phyloP scores from a whole-genome alignment of 1,140 invertebrate genomes.

The Mylabris phalerata region DNA sequence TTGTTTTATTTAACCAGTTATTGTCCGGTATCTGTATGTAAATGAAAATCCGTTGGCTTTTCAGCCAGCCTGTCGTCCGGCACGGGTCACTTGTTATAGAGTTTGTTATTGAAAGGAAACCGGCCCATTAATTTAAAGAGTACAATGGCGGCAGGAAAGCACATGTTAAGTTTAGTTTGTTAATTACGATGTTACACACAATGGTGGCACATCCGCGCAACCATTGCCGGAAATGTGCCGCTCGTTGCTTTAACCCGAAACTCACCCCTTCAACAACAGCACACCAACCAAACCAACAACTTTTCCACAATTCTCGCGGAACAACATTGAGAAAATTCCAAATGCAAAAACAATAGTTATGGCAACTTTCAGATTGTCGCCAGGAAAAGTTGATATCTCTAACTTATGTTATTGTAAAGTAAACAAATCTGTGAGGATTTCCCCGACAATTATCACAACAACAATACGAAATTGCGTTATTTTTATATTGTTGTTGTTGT shows the following conservation, averaged over 20 bases:
- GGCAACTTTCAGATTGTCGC: conserved; percentile 13
- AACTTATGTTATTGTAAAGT: no score
- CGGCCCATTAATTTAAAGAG: conserved; percentile 42
- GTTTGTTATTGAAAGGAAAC: conserved; percentile 41
- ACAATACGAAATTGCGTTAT: no score
- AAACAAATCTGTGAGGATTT: no score
- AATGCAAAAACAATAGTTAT: conserved; percentile 4
- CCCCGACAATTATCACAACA: no score
- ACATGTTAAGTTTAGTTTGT: conserved; percentile 46
- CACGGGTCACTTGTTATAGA: conserved; percentile 40
- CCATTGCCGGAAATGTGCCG: conserved; percentile 37
- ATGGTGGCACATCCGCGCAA: conserved; percentile 39
- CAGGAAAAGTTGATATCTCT: conserved; percentile 7
- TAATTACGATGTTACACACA: conserved; percentile 43
- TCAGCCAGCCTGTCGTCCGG: conserved; percentile 10
- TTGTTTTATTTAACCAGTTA: no score
- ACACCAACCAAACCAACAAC: neutral
- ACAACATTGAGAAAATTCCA: neutral
- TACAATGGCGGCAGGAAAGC: conserved; percentile 44
- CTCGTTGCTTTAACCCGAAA: conserved; percentile 35
- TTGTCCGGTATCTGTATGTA: conserved; percentile 13
- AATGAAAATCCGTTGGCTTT: conserved; percentile 24
- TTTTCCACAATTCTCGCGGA: conserved; percentile 3
- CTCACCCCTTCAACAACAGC: conserved; percentile 3
- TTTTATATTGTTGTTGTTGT: no score